Evolutionary conservation across 2,113 vertebrate genomes (phyloP).

Genomic region (Paedocypris sp.): DNA sequence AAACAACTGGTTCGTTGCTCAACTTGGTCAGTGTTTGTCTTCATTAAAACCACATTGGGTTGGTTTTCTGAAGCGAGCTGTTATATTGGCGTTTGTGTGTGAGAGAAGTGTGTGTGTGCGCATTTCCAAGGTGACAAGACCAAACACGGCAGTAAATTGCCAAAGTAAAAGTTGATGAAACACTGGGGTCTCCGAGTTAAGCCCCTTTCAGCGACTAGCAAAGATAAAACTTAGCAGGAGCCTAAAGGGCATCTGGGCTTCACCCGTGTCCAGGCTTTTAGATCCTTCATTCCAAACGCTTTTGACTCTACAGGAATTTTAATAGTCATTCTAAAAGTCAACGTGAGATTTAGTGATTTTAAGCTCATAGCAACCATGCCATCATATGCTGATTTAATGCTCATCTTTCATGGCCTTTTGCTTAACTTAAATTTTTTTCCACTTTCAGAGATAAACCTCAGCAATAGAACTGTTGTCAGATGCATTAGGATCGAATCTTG

Average conservation of each 20-base stretch:
- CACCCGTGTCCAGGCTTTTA: conserved; percentile 32
- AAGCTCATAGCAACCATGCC: conserved; percentile 9
- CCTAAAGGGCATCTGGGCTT: conserved; percentile 33
- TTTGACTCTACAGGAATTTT: conserved; percentile 40
- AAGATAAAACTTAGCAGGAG: conserved; percentile 30
- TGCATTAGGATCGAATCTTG: neutral
- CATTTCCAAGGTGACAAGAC: conserved; percentile 28
- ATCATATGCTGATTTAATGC: conserved; percentile 1
- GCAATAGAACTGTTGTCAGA: neutral
- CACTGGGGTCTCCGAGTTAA: conserved; percentile 42
- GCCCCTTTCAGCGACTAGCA: conserved; percentile 41
- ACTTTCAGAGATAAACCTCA: neutral
- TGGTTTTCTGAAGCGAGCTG: no score
- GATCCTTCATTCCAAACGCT: conserved; percentile 24
- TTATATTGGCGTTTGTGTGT: neutral
- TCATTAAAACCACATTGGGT: no score
- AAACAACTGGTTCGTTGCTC: no score
- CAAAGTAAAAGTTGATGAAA: conserved; percentile 49
- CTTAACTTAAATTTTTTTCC: neutral
- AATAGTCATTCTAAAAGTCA: conserved; percentile 45
- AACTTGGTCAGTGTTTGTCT: neutral
- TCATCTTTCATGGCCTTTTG: neutral
- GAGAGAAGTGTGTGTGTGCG: neutral
- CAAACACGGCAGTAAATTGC: conserved; percentile 39
- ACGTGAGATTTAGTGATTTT: conserved; percentile 38